Evolutionary conservation across 2,888 invertebrate genomes (phyloP).

Genomic region (Perizoma affinitatum): DNA sequence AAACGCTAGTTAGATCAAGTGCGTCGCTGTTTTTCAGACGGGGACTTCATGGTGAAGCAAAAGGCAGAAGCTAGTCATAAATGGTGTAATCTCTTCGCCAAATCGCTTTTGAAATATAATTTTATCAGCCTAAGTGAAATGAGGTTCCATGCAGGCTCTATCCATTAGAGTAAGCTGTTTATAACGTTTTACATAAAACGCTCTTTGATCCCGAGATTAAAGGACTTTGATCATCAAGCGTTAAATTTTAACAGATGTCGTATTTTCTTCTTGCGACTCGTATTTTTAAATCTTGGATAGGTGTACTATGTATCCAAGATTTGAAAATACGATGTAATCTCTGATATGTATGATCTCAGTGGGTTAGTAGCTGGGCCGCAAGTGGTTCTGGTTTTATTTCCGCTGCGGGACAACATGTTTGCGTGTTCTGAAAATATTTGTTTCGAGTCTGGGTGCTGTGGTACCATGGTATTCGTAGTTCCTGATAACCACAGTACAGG

Average conservation of each 20-base stretch:
- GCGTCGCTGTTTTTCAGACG: no score
- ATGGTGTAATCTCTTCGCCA: conserved; percentile 12
- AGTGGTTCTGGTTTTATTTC: no score
- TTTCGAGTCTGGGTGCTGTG: no score
- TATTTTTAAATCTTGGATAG: conserved; percentile 2
- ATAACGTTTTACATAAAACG: conserved; percentile 39
- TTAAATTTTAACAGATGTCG: conserved; percentile 46
- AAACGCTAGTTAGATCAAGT: no score
- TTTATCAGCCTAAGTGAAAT: conserved; percentile 16
- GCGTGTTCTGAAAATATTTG: no score
- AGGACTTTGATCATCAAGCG: conserved; percentile 47
- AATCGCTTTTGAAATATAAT: conserved; percentile 16
- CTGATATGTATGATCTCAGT: no score
- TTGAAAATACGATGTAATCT: no score
- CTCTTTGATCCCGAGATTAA: conserved; percentile 52
- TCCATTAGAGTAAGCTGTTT: conserved; percentile 36
- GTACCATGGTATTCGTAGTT: no score
- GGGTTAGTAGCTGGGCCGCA: no score
- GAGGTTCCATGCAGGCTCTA: conserved; percentile 22
- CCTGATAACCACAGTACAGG: no score
- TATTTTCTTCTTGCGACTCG: conserved; percentile 28
- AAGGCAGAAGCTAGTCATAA: background rate
- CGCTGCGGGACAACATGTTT: no score
- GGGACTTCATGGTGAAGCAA: background rate
- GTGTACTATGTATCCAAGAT: no score